Evolutionary conservation across 2,113 vertebrate genomes (phyloP).

Genomic region (Carollia perspicillata): DNA sequence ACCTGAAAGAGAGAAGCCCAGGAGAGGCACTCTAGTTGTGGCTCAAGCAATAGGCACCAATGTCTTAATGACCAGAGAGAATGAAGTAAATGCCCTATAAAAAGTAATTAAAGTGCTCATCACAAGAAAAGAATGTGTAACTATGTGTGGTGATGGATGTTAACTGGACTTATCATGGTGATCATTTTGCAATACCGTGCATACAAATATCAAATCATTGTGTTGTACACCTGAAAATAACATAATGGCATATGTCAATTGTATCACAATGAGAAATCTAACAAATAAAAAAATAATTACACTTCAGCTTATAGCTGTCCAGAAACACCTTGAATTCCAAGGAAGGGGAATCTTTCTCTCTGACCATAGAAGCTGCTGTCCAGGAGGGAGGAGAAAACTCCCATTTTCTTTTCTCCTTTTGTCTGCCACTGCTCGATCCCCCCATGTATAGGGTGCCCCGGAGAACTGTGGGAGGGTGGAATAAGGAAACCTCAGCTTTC

Average conservation of each 20-base stretch:
- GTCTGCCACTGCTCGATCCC: background rate
- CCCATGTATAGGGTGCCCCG: background rate
- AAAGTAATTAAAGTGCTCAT: background rate
- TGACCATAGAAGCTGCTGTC: background rate
- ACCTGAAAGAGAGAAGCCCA: background rate
- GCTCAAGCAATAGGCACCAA: background rate
- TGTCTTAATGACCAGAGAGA: background rate
- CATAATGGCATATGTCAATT: background rate
- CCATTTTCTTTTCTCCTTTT: background rate
- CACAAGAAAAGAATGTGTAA: background rate
- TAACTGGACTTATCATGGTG: background rate
- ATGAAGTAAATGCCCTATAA: background rate
- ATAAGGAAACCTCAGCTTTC: background rate
- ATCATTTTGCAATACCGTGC: background rate
- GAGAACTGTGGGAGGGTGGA: accelerated
- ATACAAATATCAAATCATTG: background rate
- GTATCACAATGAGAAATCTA: background rate
- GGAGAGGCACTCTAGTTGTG: background rate
- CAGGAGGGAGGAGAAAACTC: background rate
- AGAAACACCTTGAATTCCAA: background rate
- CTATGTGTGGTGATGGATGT: background rate
- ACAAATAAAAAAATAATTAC: background rate
- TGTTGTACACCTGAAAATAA: background rate
- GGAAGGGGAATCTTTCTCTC: background rate
- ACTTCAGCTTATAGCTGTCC: background rate